Conservation (phyloP, 1,140 invertebrate genomes). For the Phocides pigmalion region DNA sequence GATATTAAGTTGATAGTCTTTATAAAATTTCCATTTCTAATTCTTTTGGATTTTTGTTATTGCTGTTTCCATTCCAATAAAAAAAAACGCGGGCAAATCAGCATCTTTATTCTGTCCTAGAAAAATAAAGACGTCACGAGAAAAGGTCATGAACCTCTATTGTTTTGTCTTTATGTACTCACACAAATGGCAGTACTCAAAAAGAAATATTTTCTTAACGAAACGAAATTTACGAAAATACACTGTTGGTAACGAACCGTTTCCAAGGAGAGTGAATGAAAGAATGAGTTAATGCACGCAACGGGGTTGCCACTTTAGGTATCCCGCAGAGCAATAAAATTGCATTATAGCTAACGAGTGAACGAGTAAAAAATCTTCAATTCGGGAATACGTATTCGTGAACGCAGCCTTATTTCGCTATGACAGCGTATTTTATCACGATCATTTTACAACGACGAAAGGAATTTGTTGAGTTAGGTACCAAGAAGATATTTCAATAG, state of each 20-base stretch:
- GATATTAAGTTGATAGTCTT: no score
- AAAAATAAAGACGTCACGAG: no score
- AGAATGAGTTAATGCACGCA: slow-evolving; percentile 32
- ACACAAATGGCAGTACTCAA: slow-evolving; percentile 8
- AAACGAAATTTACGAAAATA: no score
- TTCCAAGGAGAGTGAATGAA: slow-evolving; percentile 24
- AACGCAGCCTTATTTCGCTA: neutral
- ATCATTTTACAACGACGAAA: no score
- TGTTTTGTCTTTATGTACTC: no score
- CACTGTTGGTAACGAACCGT: slow-evolving; percentile 27
- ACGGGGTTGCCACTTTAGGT: slow-evolving; percentile 33
- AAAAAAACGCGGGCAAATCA: no score
- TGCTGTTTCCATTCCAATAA: no score
- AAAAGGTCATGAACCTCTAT: neutral
- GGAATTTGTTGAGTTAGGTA: no score
- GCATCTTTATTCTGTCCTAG: neutral
- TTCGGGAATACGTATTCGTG: neutral
- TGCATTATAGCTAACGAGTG: slow-evolving; percentile 25
- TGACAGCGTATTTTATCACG: no score
- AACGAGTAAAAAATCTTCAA: slow-evolving; percentile 11
- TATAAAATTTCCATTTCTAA: no score
- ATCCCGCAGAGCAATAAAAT: slow-evolving; percentile 17
- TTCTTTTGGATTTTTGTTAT: no score
- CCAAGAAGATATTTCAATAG: no score
- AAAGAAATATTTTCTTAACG: slow-evolving; percentile 19